A percentile compares a stretch with the other conserved stretches of the same genome.
phyloP scores from a whole-genome alignment of 2,113 vertebrate species.

The Paramisgurnus dabryanus region DNA sequence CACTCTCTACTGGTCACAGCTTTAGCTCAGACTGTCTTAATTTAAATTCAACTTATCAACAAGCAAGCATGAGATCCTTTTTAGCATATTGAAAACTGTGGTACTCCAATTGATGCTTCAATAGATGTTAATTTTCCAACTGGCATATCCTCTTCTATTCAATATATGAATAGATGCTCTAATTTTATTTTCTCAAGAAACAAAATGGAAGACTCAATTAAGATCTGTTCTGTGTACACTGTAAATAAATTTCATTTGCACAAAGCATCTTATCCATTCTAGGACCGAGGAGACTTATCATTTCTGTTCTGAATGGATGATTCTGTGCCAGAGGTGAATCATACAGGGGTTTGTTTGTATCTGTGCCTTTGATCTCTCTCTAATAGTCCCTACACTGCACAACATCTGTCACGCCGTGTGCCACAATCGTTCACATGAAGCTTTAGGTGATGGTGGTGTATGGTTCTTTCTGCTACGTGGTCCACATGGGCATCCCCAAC shows the following conservation, averaged over 20 bases:
- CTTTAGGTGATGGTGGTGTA: conserved; percentile 58
- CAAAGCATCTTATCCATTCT: conserved; percentile 4
- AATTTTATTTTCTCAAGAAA: background rate
- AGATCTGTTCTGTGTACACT: background rate
- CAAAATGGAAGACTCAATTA: too few relatives aligned
- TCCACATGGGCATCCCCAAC: conserved; percentile 57
- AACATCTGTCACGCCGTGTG: conserved; percentile 63
- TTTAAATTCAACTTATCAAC: background rate
- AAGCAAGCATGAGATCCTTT: background rate
- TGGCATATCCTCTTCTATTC: too few relatives aligned
- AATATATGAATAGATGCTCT: background rate
- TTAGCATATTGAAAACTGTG: too few relatives aligned
- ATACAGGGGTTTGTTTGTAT: conserved; percentile 57
- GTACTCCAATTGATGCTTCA: too few relatives aligned
- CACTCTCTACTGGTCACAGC: conserved; percentile 40
- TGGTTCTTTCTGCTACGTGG: conserved; percentile 47
- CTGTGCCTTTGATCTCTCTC: conserved; percentile 57
- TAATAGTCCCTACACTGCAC: conserved; percentile 42
- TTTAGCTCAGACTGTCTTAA: conserved; percentile 17
- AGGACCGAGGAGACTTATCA: conserved; percentile 18
- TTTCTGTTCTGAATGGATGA: conserved; percentile 54
- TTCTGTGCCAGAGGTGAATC: conserved; percentile 52
- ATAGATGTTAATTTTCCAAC: too few relatives aligned
- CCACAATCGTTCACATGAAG: conserved; percentile 45
- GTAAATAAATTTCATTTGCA: background rate